These are phyloP conservation scores for Plodia interpunctella DNA, from an alignment of 1,140 invertebrate genomes.

Conservation along the genomic window DNA sequence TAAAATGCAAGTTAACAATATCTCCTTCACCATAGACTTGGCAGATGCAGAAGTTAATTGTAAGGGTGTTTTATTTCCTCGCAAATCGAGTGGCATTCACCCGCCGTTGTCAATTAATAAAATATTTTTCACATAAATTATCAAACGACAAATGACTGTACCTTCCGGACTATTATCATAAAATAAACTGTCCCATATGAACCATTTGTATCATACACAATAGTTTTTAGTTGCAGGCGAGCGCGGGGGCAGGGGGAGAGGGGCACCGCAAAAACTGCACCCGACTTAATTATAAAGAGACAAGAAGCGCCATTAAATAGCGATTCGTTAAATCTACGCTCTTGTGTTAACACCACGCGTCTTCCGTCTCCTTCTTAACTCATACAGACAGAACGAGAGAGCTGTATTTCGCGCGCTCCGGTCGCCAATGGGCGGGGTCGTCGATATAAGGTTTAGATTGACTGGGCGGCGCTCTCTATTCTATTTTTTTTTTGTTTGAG, in stretches of 20 bases:
- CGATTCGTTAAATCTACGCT: slow-evolving; percentile 75
- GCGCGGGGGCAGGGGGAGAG: slow-evolving; percentile 16
- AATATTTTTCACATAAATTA: slow-evolving; percentile 72
- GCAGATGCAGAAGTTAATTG: slow-evolving; percentile 39
- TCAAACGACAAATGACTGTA: slow-evolving; percentile 37
- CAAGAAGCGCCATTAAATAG: slow-evolving; percentile 74
- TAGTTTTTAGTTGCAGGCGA: slow-evolving; percentile 37
- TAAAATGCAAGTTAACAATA: background rate
- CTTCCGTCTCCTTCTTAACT: slow-evolving; percentile 34
- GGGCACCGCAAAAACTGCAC: slow-evolving; percentile 70
- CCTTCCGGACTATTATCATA: slow-evolving; percentile 45
- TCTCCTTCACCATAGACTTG: background rate
- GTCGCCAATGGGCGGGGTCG: slow-evolving; percentile 50
- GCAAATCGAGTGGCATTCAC: slow-evolving; percentile 40
- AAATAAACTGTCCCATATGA: slow-evolving; percentile 50
- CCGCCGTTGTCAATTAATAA: slow-evolving; percentile 58
- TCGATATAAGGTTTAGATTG: slow-evolving; percentile 72
- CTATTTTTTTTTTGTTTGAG: slow-evolving; percentile 55
- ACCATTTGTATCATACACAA: slow-evolving; percentile 42
- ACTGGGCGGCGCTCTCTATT: slow-evolving; percentile 75
- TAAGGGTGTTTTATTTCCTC: slow-evolving; percentile 59
- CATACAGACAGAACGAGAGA: slow-evolving; percentile 34
- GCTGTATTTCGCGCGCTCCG: slow-evolving; percentile 24
- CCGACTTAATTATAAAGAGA: slow-evolving; percentile 76
- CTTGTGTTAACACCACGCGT: slow-evolving; percentile 63